Percentiles rank a stretch among this genome's conserved stretches.
Evolutionary conservation across 2,888 invertebrate genomes (phyloP).

Genomic region (Spilarctia lutea): DNA sequence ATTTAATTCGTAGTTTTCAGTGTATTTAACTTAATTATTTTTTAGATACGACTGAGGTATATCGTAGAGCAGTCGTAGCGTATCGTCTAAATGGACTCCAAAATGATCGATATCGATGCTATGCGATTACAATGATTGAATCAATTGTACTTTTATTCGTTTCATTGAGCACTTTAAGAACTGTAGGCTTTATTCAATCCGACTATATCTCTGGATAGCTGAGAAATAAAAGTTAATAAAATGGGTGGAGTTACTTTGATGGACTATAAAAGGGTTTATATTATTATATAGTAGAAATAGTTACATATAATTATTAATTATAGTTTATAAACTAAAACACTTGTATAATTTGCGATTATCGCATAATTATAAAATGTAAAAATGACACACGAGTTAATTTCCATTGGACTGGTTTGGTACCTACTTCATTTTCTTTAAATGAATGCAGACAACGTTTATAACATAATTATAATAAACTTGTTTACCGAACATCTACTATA

Average conservation of each 20-base stretch:
- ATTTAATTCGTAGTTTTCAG: neutral
- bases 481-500: too few species aligned
- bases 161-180: conserved; percentile 24
- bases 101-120: neutral
- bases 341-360: too few species aligned
- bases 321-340: too few species aligned
- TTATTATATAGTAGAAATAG: neutral
- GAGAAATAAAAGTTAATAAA: conserved; percentile 11
- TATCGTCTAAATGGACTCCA: neutral
- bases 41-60: neutral
- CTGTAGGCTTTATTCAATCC: conserved; percentile 28
- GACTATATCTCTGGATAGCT: conserved; percentile 9
- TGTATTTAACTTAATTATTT: neutral
- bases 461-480: too few species aligned
- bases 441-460: too few species aligned
- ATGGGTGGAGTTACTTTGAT: conserved; percentile 10
- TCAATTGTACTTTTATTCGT: conserved; percentile 40
- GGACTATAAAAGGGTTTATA: neutral
- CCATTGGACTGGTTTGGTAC: too few species aligned
- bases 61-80: conserved; percentile 2
- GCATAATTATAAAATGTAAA: too few species aligned
- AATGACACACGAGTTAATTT: too few species aligned
- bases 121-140: conserved; percentile 37
- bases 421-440: too few species aligned
- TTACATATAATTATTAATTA: too few species aligned